Evolutionary conservation across 2,797 vertebrate genomes (phyloP).

Genomic region (Novumbra hubbsi): DNA sequence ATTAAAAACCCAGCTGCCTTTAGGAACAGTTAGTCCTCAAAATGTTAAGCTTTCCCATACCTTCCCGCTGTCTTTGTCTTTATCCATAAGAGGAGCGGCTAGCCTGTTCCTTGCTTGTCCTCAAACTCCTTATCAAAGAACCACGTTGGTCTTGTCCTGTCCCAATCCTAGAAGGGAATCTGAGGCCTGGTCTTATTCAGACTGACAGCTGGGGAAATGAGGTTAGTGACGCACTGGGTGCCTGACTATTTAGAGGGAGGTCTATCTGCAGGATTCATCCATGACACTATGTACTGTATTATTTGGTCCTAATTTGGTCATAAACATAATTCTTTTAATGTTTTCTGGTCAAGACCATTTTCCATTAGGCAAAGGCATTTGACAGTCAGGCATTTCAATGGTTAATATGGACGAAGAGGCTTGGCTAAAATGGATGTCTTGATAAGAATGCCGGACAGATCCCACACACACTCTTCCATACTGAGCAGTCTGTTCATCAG

Average conservation of each 20-base stretch:
- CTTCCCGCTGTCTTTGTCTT: slow-evolving; percentile 24
- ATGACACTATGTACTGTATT: not conserved
- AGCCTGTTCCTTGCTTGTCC: slow-evolving; percentile 32
- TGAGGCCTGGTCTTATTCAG: slow-evolving; percentile 59
- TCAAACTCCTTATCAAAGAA: slow-evolving; percentile 20
- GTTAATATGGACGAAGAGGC: slow-evolving; percentile 13
- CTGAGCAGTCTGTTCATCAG: slow-evolving; percentile 6
- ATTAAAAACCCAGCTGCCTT: not conserved
- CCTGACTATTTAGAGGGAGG: slow-evolving; percentile 48
- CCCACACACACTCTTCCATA: slow-evolving; percentile 35
- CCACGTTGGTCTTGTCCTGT: slow-evolving; percentile 41
- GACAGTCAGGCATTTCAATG: slow-evolving; percentile 11
- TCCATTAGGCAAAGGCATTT: not conserved
- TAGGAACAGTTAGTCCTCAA: not conserved
- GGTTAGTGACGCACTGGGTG: slow-evolving; percentile 66
- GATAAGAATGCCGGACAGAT: slow-evolving; percentile 27
- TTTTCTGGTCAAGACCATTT: slow-evolving; percentile 17
- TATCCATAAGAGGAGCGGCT: slow-evolving; percentile 7
- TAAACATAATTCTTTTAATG: not conserved
- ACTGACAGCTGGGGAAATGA: slow-evolving; percentile 72
- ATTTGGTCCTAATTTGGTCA: not conserved
- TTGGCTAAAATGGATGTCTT: slow-evolving; percentile 11
- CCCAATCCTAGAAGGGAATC: slow-evolving; percentile 31
- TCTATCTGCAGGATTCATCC: slow-evolving; percentile 39
- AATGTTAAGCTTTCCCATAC: slow-evolving; percentile 31